These are phyloP conservation scores for Xenus cinereus DNA, from an alignment of 2,113 vertebrate genomes.

Conservation along the genomic window DNA sequence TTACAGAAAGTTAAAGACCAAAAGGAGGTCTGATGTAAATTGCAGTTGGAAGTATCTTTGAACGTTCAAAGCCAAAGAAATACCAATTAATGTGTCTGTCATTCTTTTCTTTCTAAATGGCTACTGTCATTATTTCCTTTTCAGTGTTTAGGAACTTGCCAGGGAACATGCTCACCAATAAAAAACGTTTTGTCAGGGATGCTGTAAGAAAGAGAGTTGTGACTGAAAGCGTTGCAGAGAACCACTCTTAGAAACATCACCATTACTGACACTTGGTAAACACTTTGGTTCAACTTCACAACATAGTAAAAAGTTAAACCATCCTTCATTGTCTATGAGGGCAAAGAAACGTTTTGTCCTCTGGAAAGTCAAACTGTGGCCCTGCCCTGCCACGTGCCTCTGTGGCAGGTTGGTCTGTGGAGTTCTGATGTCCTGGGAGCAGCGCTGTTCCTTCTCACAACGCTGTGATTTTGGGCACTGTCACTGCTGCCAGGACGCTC, in stretches of 20 bases:
- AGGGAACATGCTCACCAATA: neutral
- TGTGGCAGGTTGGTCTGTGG: neutral
- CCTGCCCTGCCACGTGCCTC: neutral
- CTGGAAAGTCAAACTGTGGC: neutral
- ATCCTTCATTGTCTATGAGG: neutral
- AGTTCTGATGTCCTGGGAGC: neutral
- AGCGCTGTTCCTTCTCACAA: rapidly evolving
- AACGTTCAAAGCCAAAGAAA: neutral
- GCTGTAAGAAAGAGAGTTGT: neutral
- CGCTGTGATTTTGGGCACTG: rapidly evolving
- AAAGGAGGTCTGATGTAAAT: neutral
- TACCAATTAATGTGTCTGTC: neutral
- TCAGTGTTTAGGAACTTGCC: neutral
- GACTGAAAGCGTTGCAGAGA: neutral
- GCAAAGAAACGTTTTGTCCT: neutral
- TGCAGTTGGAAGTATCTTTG: neutral
- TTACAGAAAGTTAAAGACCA: neutral
- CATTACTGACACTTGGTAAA: neutral
- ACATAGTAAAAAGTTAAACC: neutral
- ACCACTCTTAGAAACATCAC: neutral
- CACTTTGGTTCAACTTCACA: neutral
- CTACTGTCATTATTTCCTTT: neutral
- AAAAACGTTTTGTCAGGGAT: neutral
- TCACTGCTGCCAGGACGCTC: rapidly evolving
- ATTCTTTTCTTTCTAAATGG: neutral